Evolutionary conservation across 2,797 vertebrate species (phyloP).

Genomic region (Falco naumanni): DNA sequence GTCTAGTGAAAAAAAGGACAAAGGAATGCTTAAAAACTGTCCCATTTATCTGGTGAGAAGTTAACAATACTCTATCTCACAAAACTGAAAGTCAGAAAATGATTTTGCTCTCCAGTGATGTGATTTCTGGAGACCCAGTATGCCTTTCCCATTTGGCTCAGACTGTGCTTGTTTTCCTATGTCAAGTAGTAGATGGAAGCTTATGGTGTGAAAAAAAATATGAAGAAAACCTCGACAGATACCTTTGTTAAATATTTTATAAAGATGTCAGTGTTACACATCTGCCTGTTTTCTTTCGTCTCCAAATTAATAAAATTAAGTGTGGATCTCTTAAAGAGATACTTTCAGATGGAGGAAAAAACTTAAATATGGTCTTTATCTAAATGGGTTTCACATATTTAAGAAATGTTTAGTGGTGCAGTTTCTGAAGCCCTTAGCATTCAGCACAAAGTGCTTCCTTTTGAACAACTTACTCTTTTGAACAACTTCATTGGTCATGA

Average conservation of each 20-base stretch:
- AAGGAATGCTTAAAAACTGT: neutral
- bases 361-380: neutral
- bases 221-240: slow-evolving; percentile 22
- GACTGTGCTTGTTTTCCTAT: neutral
- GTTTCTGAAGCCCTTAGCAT: neutral
- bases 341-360: neutral
- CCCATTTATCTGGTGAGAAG: neutral
- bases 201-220: slow-evolving; percentile 10
- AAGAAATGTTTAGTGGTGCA: neutral
- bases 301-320: slow-evolving; percentile 68
- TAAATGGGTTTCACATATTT: neutral
- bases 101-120: neutral
- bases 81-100: neutral
- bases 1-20: neutral
- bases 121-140: neutral
- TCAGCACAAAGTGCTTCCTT: neutral
- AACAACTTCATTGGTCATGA: neutral
- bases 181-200: slow-evolving; percentile 25
- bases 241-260: slow-evolving; percentile 75
- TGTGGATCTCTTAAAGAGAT: slow-evolving; percentile 5
- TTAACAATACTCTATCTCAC: neutral
- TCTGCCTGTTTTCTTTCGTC: slow-evolving; percentile 44
- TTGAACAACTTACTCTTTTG: neutral
- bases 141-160: neutral
- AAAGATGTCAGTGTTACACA: slow-evolving; percentile 57